phyloP scores from a whole-genome alignment of 2,797 vertebrate species.

The Protonibea diacanthus region DNA sequence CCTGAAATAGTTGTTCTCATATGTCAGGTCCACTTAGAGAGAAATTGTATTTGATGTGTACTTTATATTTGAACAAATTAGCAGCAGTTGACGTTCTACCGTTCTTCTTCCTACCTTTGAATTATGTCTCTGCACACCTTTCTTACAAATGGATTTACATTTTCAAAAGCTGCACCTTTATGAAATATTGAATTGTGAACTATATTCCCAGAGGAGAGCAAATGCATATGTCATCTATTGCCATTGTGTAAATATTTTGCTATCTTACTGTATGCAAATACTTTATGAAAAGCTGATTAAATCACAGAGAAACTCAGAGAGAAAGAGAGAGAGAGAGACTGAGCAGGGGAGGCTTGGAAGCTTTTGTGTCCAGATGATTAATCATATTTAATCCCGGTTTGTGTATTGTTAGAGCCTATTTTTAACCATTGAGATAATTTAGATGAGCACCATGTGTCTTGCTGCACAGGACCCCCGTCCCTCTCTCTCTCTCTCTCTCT shows the following conservation, averaged over 20 bases:
- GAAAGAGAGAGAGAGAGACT: neutral
- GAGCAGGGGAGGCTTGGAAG: constrained; percentile 30
- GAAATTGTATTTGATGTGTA: constrained; percentile 25
- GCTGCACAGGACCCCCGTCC: constrained; percentile 24
- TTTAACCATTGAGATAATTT: constrained; percentile 72
- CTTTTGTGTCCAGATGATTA: constrained; percentile 53
- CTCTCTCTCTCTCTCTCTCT: neutral
- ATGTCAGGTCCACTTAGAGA: constrained; percentile 19
- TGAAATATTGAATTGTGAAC: too few species aligned
- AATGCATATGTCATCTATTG: constrained; percentile 38
- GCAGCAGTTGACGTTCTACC: neutral
- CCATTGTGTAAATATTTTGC: constrained; percentile 20
- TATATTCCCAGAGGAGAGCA: constrained; percentile 39
- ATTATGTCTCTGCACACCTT: neutral
- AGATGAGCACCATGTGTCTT: constrained; percentile 53
- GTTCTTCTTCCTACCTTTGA: constrained; percentile 7
- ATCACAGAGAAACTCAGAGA: constrained; percentile 28
- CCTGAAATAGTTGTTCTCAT: constrained; percentile 45
- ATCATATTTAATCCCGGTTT: constrained; percentile 68
- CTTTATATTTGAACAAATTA: constrained; percentile 10
- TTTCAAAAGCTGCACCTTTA: too few species aligned
- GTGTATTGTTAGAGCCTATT: constrained; percentile 65
- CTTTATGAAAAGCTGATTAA: constrained; percentile 30
- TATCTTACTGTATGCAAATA: constrained; percentile 41
- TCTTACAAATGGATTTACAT: constrained; percentile 34